Evolutionary conservation across 2,113 vertebrate genomes (phyloP), one percentile per base, ranked within the genome.

Genomic region (Ibidorhyncha struthersii): DNA sequence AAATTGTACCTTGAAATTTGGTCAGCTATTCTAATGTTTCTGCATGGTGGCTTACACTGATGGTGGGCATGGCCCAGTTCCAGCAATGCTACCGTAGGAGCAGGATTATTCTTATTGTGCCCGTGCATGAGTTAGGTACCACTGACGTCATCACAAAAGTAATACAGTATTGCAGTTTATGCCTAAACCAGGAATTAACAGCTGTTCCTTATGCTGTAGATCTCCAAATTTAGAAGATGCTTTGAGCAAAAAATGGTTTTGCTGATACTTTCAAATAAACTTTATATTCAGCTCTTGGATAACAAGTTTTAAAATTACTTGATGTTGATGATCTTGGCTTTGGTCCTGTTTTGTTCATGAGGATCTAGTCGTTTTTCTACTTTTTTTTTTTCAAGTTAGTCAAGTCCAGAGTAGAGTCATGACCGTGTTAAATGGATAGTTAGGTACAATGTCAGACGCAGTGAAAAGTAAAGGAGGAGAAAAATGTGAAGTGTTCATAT

Each of bases 91-190:
- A 8, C 16, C 15, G 0, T 8, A n/a, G 25, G 20, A 63, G 27
- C 14, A 66, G 50, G 22, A 15, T 85, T 71, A 84, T 34, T 84
- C 38, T 9, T 45, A 0, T 40, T 45, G 29, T 3, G 3, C 14
- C 45, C 66, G 0, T 18, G 6, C 2, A 0, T n/a, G 27, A n/a
- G 20, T 41, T 67, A 7, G 1, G 6, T 23, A 14, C 34, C 27
- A 17, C 27, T 69, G 67, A 79, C 66, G 40, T 36, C 6, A 4
- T 52, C 50, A n/a, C 10, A 32, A 25, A 32, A 41, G 5, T 8
- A 11, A 30, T 36, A 18, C 20, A 30, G 9, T 34, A 17, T 36
- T 76, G 20, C 10, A n/a, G 12, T 67, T 74, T 53, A 55, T 34
- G 66, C 22, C 20, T 80, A n/a, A 58, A 41, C 6, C 15, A 32